Percentiles rank a stretch among this genome's conserved stretches.
Conservation (phyloP, 2,113 vertebrate species). For the Ptilorrhoa leucosticta region DNA sequence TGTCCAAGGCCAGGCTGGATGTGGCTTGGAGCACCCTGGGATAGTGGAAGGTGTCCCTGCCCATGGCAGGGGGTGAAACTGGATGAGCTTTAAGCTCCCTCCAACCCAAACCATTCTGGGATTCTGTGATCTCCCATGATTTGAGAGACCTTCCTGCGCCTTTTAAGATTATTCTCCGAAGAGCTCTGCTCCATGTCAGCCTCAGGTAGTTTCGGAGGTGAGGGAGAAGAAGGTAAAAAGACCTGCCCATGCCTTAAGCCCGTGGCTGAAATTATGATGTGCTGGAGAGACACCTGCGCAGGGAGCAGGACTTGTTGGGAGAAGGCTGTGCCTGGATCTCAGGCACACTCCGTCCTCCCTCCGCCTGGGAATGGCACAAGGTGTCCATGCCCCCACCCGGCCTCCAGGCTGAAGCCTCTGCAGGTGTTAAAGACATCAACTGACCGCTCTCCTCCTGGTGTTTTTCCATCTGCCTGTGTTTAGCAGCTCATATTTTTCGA, state of each 20-base stretch:
- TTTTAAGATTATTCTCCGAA: background rate
- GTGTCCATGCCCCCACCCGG: background rate
- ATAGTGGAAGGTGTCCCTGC: background rate
- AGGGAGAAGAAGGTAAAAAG: background rate
- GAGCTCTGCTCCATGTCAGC: background rate
- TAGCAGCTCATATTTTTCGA: background rate
- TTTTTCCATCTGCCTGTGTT: background rate
- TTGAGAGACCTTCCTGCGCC: background rate
- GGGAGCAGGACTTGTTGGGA: background rate
- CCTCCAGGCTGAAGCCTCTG: background rate
- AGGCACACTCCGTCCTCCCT: background rate
- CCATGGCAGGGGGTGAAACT: rapidly evolving
- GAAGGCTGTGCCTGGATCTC: background rate
- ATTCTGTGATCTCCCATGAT: background rate
- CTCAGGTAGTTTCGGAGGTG: background rate
- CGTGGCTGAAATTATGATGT: background rate
- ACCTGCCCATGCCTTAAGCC: background rate
- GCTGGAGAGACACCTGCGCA: background rate
- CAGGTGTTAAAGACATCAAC: background rate
- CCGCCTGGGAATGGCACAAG: rapidly evolving
- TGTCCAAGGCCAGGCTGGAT: rapidly evolving
- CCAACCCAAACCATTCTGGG: background rate
- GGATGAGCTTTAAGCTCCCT: background rate
- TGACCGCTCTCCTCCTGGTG: background rate
- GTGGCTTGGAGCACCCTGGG: rapidly evolving